Base-by-base conservation (phyloP, 2,888 invertebrate genomes). In the Ectemnius lituratus region DNA sequence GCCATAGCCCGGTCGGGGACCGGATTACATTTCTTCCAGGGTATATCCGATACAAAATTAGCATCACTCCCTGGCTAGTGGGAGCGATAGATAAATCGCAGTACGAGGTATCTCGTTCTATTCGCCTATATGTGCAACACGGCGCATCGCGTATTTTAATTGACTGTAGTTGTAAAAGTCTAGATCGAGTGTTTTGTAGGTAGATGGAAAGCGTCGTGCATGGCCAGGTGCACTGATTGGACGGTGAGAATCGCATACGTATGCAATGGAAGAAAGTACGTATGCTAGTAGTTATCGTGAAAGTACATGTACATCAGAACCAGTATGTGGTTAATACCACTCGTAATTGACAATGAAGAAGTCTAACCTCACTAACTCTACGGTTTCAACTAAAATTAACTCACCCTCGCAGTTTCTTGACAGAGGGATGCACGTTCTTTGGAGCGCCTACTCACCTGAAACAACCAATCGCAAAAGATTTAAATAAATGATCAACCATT, bases 361-460 rank as follows among this genome's bases (percentile, higher is more conserved):
- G 13, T 63, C 63, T 71, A 75, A 56, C 59, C 58, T 60, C 62
- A 20, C 67, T 80, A 37, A 37, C 5, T 37, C 8, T 37, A 73
- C 27, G 58, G 47, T 62, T 81, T 73, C 79, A 82, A 71, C 73
- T 71, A 23, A 78, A 82, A 69, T 77, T 74, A 66, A 88, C 88
- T 88, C 87, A 88, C 88, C 88, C 86, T 84, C 83, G 76, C 85
- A 76, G 75, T 78, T 72, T 86, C 84, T 81, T 80, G 82, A 76
- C 78, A 78, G 66, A 83, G 71, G 81, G 85, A 82, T 77, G 75
- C 84, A 72, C 81, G 82, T 76, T 88, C 85, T 86, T 86, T 86
- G 68, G 87, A 82, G 72, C 84, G 85, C 84, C 87, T 86, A 89
- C 89, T 89, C 87, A 89, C 89, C 89, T 89, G 86, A 27, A 89